phyloP scores from a whole-genome alignment of 2,888 invertebrate species.

The Drosophila lutescens region DNA sequence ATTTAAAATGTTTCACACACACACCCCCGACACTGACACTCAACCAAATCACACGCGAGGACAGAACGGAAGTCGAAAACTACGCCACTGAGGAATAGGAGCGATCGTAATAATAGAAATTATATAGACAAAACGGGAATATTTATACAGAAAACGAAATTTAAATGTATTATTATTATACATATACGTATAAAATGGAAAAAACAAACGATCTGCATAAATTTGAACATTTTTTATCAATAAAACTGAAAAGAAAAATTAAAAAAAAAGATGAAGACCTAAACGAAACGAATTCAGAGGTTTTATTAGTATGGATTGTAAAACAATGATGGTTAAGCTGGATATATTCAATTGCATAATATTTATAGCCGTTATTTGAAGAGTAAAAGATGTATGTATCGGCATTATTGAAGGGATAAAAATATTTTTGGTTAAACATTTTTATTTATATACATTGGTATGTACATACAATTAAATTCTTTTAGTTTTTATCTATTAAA shows the following conservation, averaged over 20 bases:
- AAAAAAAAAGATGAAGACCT: slow-evolving; percentile 40
- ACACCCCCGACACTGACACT: slow-evolving; percentile 32
- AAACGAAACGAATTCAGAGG: slow-evolving; percentile 24
- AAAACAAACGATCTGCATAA: slow-evolving; percentile 56
- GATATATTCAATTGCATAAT: too few species aligned
- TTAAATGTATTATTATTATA: slow-evolving; percentile 77
- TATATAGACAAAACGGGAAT: slow-evolving; percentile 73
- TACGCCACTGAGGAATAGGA: slow-evolving; percentile 63
- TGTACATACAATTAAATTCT: slow-evolving; percentile 27
- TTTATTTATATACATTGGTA: not conserved
- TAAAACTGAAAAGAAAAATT: slow-evolving; percentile 61
- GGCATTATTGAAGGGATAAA: too few species aligned
- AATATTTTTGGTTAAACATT: not conserved
- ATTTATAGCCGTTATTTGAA: too few species aligned
- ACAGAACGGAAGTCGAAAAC: slow-evolving; percentile 46
- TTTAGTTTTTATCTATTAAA: slow-evolving; percentile 15
- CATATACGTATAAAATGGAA: slow-evolving; percentile 59
- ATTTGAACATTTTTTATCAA: slow-evolving; percentile 78
- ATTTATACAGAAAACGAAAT: slow-evolving; percentile 65
- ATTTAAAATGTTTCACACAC: slow-evolving; percentile 67
- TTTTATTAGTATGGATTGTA: not conserved
- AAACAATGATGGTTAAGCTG: not conserved
- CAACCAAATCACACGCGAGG: slow-evolving; percentile 7
- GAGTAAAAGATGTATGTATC: not conserved
- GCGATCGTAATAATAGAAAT: slow-evolving; percentile 69